Evolutionary conservation across 2,888 invertebrate species (phyloP).

Genomic region (Ichneumoninae sp.): DNA sequence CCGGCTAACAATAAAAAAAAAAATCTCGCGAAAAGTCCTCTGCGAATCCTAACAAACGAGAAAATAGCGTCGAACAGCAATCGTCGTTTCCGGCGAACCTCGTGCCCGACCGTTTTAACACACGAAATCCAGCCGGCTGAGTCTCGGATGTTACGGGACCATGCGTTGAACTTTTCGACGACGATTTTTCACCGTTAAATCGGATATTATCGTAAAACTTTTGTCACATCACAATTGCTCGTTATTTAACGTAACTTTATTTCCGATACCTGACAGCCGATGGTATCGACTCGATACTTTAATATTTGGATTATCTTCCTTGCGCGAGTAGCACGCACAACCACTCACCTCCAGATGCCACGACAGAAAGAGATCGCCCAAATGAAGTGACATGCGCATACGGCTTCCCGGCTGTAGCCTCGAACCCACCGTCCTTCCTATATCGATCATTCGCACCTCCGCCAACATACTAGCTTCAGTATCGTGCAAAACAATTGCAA

Average conservation of each 20-base stretch:
- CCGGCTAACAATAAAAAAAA: not conserved
- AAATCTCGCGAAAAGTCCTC: not conserved
- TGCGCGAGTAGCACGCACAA: conserved; percentile 75
- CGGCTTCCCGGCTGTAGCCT: conserved; percentile 74
- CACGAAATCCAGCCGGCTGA: conserved; percentile 62
- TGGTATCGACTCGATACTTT: conserved; percentile 69
- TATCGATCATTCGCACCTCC: conserved; percentile 73
- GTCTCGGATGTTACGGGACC: conserved; percentile 47
- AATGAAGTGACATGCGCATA: conserved; percentile 82
- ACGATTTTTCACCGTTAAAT: conserved; percentile 61
- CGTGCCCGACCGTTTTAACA: conserved; percentile 36
- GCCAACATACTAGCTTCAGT: conserved; percentile 23
- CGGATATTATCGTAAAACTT: conserved; percentile 71
- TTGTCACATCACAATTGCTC: conserved; percentile 75
- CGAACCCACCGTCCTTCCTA: conserved; percentile 73
- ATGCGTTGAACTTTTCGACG: conserved; percentile 64
- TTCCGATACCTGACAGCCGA: conserved; percentile 77
- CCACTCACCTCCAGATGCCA: conserved; percentile 84
- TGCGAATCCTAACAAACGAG: not conserved
- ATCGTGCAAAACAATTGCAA: not conserved
- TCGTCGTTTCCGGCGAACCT: conserved; percentile 37
- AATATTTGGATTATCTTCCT: conserved; percentile 77
- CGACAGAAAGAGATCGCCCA: conserved; percentile 84
- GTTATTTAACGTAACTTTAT: conserved; percentile 72
- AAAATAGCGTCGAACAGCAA: conserved; percentile 8